phyloP scores from a whole-genome alignment of 2,888 invertebrate genomes.

The Drosophila merina region DNA sequence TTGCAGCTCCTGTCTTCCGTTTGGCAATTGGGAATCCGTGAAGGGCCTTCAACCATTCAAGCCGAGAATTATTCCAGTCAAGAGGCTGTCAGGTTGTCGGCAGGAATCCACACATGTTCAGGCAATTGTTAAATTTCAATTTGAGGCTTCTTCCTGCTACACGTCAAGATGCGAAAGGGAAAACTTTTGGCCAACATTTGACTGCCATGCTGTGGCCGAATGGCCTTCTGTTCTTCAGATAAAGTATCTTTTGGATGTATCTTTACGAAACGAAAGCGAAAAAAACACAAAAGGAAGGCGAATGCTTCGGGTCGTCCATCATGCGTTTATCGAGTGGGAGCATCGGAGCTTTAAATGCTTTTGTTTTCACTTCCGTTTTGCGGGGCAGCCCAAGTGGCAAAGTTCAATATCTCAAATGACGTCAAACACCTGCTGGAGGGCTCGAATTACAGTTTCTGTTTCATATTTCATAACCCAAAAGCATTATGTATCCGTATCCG shows the following conservation, averaged over 20 bases:
- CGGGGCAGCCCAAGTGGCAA: constrained; percentile 33
- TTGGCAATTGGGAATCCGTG: constrained; percentile 20
- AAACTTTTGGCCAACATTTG: constrained; percentile 52
- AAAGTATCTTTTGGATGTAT: constrained; percentile 8
- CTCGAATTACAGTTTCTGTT: constrained; percentile 45
- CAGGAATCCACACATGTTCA: constrained; percentile 26
- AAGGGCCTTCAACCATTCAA: constrained; percentile 37
- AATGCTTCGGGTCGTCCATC: constrained; percentile 50
- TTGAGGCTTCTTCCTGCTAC: constrained; percentile 51
- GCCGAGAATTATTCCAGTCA: constrained; percentile 38
- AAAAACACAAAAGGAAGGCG: constrained; percentile 16
- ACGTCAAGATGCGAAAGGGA: constrained; percentile 50
- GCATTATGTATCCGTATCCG: constrained; percentile 25
- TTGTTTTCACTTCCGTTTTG: constrained; percentile 67
- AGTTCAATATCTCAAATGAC: constrained; percentile 63
- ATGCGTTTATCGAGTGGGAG: constrained; percentile 66
- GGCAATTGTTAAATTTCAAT: constrained; percentile 65
- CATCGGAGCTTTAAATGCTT: constrained; percentile 60
- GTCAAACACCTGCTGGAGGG: constrained; percentile 49
- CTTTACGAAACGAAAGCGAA: constrained; percentile 7
- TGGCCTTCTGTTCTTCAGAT: constrained; percentile 55
- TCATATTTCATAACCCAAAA: constrained; percentile 54
- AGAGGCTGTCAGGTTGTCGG: constrained; percentile 41
- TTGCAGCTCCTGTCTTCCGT: constrained; percentile 7
- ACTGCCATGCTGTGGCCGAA: constrained; percentile 42